Evolutionary conservation across 2,888 invertebrate species (phyloP), one percentile per base, ranked within the genome.

Genomic region (Nezara viridula): DNA sequence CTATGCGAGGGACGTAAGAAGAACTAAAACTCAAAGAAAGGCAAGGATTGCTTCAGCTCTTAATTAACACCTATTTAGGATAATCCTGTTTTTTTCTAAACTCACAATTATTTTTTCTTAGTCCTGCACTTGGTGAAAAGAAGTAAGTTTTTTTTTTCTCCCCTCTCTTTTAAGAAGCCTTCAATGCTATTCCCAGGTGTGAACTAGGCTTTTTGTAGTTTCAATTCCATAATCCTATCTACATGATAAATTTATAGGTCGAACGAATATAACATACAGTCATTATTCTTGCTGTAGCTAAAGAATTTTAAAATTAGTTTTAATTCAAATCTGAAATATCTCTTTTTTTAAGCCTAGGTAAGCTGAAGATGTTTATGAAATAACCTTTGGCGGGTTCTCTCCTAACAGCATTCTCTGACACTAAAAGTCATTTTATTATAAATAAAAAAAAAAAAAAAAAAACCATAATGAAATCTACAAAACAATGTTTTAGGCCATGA

Each of bases 31-130:
- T 55, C 1, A n/a, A 55, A 55, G 55, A 55, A 55, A 55, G n/a
- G 55, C 55, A 16, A 16, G 14, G 0, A 60, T 32, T 60, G 16
- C 60, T 21, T 32, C 27, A 55, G n/a, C 27, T 27, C 21, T 77
- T 77, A 77, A 77, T 77, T 77, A 77, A 77, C 77, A 77, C 77
- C 77, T 77, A 40, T 40, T 77, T 40, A 44, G 77, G 77, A 77
- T 16, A 24, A 40, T 77, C 40, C 77, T 24, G 24, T 24, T 77
- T 77, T 77, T 77, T 40, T 4, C 27, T 60, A 14, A 14, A 1
- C 60, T 60, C 6, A 77, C 37, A 24, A 77, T 40, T 37, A 24
- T 77, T n/a, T 77, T 40, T 44, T 40, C 77, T 77, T 3, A 27
- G 12, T 5, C 7, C 10, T 9, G 55, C n/a, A 1, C n/a, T 10